Percentiles rank a stretch among this genome's conserved stretches.
Evolutionary conservation across 2,113 vertebrate genomes (phyloP).

Genomic region (Apodemus speciosus): DNA sequence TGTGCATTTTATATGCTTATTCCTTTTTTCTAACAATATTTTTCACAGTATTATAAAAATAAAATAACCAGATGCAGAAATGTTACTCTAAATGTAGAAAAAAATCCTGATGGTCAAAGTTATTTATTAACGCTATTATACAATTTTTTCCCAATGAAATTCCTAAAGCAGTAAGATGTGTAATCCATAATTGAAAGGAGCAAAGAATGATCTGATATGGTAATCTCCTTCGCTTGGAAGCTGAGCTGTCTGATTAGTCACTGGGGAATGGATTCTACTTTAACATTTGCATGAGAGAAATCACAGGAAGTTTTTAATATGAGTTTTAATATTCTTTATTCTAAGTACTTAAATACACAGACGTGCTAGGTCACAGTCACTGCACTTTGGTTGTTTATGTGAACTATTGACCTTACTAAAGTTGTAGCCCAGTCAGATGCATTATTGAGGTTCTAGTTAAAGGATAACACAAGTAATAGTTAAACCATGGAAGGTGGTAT

Average conservation of each 20-base stretch:
- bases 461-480: neutral
- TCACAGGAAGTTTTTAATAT: neutral
- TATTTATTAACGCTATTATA: neutral
- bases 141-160: neutral
- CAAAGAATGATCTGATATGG: neutral
- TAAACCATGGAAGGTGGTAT: neutral
- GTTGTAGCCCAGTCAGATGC: neutral
- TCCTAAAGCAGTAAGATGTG: neutral
- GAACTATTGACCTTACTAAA: neutral
- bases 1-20: neutral
- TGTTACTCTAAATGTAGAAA: neutral
- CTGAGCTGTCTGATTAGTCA: neutral
- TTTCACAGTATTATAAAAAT: neutral
- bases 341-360: neutral
- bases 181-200: neutral
- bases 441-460: neutral
- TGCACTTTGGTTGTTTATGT: neutral
- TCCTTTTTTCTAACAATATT: conserved; percentile 19
- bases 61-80: conserved; percentile 26
- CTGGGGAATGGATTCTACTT: neutral
- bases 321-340: neutral
- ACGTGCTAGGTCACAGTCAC: neutral
- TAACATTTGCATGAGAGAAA: conserved; percentile 4
- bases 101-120: neutral
- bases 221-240: neutral